Evolutionary conservation across 2,797 vertebrate genomes (phyloP).

Genomic region (Euthynnus affinis): DNA sequence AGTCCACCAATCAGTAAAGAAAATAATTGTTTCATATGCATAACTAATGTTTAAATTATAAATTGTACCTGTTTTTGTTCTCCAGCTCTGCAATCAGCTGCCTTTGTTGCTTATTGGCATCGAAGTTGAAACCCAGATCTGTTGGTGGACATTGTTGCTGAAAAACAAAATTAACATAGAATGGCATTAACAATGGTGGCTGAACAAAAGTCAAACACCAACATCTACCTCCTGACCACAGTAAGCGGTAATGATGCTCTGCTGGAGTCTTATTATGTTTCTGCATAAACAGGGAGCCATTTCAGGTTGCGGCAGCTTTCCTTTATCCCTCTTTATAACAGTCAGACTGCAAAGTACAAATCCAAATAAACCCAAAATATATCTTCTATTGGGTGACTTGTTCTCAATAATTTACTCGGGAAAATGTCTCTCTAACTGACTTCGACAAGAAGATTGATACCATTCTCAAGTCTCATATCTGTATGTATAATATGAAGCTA

Average conservation of each 20-base stretch:
- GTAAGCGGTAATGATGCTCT: slow-evolving; percentile 35
- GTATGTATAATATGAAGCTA: no score
- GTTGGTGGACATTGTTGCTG: slow-evolving; percentile 93
- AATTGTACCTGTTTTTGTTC: slow-evolving; percentile 94
- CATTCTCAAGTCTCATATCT: no score
- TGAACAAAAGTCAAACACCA: slow-evolving; percentile 38
- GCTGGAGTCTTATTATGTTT: slow-evolving; percentile 47
- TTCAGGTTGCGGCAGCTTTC: slow-evolving; percentile 16
- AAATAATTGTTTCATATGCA: not conserved
- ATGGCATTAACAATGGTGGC: slow-evolving; percentile 5
- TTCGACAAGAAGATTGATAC: not conserved
- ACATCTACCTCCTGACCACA: slow-evolving; percentile 32
- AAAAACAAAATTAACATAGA: slow-evolving; percentile 61
- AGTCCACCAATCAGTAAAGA: not conserved
- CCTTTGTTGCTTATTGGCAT: slow-evolving; percentile 96
- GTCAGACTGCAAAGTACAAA: slow-evolving; percentile 7
- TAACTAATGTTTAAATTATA: not conserved
- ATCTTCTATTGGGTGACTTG: not conserved
- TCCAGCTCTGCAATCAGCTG: slow-evolving; percentile 98
- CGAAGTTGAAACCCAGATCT: slow-evolving; percentile 94
- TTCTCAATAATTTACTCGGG: not conserved
- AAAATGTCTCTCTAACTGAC: not conserved
- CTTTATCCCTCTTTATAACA: slow-evolving; percentile 18
- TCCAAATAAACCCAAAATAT: slow-evolving; percentile 10
- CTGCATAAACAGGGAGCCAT: slow-evolving; percentile 35